Percentiles rank a stretch among this genome's conserved stretches.
These are phyloP conservation scores for Scaptomyza parva DNA, from an alignment of 2,888 invertebrate species.

Conservation along the genomic window DNA sequence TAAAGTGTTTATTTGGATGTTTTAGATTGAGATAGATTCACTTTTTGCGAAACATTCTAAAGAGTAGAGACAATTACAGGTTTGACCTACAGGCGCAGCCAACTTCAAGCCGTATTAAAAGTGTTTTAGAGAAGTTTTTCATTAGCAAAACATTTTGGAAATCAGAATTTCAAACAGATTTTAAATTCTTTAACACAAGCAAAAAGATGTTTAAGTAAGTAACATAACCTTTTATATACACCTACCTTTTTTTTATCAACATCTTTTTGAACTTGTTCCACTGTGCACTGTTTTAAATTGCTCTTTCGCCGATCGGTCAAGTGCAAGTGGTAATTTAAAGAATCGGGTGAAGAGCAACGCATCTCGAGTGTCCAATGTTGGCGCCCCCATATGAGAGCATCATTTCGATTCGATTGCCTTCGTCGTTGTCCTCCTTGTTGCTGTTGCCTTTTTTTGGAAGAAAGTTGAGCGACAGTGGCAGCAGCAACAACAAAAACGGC, in stretches of 20 bases:
- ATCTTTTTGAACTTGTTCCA: conserved; percentile 14
- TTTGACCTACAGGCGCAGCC: no score
- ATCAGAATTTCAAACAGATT: no score
- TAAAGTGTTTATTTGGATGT: no score
- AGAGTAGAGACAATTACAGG: no score
- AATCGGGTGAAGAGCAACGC: conserved; percentile 61
- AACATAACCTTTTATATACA: no score
- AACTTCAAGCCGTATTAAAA: no score
- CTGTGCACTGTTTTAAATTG: conserved; percentile 38
- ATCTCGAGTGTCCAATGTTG: conserved; percentile 66
- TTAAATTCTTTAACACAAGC: no score
- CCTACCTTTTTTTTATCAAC: neutral
- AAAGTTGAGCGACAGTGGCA: conserved; percentile 65
- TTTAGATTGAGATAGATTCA: no score
- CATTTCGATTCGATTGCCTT: conserved; percentile 40
- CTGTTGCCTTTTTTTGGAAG: conserved; percentile 34
- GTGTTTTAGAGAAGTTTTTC: no score
- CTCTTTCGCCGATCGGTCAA: conserved; percentile 62
- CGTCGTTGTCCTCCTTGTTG: conserved; percentile 10
- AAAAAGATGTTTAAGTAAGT: no score
- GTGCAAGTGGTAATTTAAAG: conserved; percentile 79
- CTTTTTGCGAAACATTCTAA: no score
- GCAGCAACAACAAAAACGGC: conserved; percentile 12
- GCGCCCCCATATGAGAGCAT: conserved; percentile 71
- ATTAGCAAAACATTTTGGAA: no score